A percentile compares a stretch with the other conserved stretches of the same genome.
phyloP scores from a whole-genome alignment of 2,113 vertebrate genomes.

The Dinomys branickii region DNA sequence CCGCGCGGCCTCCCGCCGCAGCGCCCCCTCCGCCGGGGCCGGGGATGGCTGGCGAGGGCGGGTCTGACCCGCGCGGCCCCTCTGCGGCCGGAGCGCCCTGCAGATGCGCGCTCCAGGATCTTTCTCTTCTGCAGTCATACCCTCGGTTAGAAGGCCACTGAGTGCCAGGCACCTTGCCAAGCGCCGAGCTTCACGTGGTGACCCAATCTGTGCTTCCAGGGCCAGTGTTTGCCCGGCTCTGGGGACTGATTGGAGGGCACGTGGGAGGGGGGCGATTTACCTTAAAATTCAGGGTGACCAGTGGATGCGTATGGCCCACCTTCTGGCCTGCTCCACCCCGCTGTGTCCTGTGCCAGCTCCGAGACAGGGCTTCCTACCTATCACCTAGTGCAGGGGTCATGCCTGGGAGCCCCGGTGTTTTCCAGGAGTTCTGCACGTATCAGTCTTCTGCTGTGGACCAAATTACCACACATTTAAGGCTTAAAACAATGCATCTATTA shows the following conservation, averaged over 20 bases:
- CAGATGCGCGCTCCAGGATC: not conserved
- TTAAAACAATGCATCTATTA: not conserved
- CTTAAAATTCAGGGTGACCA: constrained; percentile 14
- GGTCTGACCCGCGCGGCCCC: not conserved
- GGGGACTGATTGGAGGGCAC: not conserved
- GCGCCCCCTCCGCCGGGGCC: constrained; percentile 67
- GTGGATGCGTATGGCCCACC: not conserved
- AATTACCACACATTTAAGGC: not conserved
- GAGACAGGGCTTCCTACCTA: not conserved
- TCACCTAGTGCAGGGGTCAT: not conserved
- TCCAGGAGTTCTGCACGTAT: not conserved
- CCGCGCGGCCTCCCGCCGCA: constrained; percentile 65
- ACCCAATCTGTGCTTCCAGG: not conserved
- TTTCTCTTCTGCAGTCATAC: not conserved
- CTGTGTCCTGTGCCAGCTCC: not conserved
- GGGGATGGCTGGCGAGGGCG: not conserved
- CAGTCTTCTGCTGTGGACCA: not conserved
- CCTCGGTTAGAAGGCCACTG: not conserved
- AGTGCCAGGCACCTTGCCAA: not conserved
- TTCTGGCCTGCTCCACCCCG: not conserved
- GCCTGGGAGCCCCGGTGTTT: not conserved
- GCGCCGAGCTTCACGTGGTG: not conserved
- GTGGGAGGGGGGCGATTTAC: not conserved
- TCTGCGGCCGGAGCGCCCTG: rapidly evolving
- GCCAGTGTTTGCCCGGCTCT: not conserved